Conservation (phyloP, 1,140 invertebrate genomes). For the Zophobas morio region DNA sequence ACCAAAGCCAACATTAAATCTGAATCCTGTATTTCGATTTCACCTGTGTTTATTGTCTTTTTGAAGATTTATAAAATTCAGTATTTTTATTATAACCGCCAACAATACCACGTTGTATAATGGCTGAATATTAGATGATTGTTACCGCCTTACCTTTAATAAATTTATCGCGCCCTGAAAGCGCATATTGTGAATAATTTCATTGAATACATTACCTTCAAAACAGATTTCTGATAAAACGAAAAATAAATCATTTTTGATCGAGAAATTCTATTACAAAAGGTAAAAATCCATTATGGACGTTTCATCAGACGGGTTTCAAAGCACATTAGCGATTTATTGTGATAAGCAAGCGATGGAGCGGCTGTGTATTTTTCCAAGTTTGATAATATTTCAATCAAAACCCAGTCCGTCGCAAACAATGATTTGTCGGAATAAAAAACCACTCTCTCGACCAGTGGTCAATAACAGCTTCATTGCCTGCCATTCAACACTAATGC, state of each 20-base stretch:
- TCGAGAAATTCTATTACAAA: slow-evolving; percentile 27
- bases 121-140: background rate
- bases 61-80: background rate
- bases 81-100: background rate
- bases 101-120: background rate
- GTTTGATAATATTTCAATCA: slow-evolving; percentile 55
- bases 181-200: slow-evolving; percentile 20
- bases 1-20: too few relatives aligned
- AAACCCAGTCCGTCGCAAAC: slow-evolving; percentile 49
- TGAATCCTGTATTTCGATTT: background rate
- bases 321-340: slow-evolving; percentile 43
- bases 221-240: slow-evolving; percentile 19
- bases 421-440: slow-evolving; percentile 55
- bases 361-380: slow-evolving; percentile 39
- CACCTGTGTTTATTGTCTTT: background rate
- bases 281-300: slow-evolving; percentile 39
- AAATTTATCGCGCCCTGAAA: slow-evolving; percentile 28
- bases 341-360: slow-evolving; percentile 38
- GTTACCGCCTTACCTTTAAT: slow-evolving; percentile 23
- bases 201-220: slow-evolving; percentile 12
- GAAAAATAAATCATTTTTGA: slow-evolving; percentile 37
- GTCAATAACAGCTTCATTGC: slow-evolving; percentile 57
- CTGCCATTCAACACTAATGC: slow-evolving; percentile 51
- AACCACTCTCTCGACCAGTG: slow-evolving; percentile 52
- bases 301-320: slow-evolving; percentile 37